Percentiles rank a stretch among this genome's conserved stretches.
Conservation (phyloP, 2,113 vertebrate genomes). For the Kryptolebias marmoratus region DNA sequence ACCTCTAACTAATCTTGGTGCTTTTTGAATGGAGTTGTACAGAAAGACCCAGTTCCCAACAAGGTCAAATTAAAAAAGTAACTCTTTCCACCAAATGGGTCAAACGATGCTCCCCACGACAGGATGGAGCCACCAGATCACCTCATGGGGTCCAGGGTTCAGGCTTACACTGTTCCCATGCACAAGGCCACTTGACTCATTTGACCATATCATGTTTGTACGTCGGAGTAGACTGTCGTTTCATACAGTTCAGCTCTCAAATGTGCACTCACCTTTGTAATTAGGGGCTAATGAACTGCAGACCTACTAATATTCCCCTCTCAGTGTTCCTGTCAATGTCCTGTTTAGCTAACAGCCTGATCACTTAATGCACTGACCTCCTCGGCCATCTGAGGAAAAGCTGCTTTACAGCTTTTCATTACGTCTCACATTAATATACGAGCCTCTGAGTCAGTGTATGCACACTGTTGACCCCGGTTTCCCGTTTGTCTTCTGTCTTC, state of each 20-base stretch:
- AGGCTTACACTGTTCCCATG: background rate
- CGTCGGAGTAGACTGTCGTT: background rate
- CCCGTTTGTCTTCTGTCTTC: background rate
- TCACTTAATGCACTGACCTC: background rate
- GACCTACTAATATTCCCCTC: background rate
- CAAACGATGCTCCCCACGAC: too few relatives aligned
- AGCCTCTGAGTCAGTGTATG: background rate
- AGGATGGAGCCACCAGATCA: background rate
- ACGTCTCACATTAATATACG: background rate
- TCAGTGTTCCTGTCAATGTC: background rate
- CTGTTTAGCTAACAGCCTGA: background rate
- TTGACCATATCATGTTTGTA: background rate
- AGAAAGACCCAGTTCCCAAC: background rate
- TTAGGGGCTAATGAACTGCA: background rate
- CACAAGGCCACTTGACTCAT: background rate
- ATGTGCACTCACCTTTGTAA: slow-evolving; percentile 6
- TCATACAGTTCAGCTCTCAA: background rate
- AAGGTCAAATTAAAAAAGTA: background rate
- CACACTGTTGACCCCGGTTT: background rate
- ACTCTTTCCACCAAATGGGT: background rate
- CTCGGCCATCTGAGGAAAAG: background rate
- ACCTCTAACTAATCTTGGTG: too few relatives aligned
- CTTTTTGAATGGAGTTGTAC: background rate
- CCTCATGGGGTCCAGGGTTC: too few relatives aligned
- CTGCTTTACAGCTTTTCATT: background rate